These are phyloP conservation scores for Philotrypesis tridentata DNA, from an alignment of 1,140 invertebrate genomes.

Conservation along the genomic window DNA sequence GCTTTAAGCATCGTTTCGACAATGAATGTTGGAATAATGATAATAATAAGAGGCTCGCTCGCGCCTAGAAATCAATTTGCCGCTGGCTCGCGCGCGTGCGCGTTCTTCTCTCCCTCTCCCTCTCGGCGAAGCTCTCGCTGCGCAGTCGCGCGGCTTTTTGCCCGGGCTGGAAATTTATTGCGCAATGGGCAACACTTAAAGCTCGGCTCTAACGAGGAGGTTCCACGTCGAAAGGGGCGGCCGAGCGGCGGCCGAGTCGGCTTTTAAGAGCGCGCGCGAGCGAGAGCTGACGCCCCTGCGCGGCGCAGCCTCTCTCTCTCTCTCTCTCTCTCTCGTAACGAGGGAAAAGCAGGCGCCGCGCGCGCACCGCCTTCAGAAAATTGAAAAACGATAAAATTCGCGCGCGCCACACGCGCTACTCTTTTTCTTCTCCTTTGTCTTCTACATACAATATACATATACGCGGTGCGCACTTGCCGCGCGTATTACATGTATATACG, in stretches of 20 bases:
- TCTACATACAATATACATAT: background rate
- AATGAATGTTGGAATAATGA: slow-evolving; percentile 37
- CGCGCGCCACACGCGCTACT: background rate
- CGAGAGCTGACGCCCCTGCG: background rate
- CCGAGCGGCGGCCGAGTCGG: background rate
- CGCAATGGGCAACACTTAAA: slow-evolving; percentile 41
- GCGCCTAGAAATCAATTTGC: slow-evolving; percentile 45
- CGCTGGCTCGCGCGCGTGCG: background rate
- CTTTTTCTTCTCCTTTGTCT: background rate
- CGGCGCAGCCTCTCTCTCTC: too few species aligned
- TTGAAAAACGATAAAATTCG: slow-evolving; percentile 38
- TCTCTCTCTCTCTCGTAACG: too few species aligned
- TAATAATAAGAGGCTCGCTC: slow-evolving; percentile 26
- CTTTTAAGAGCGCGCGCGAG: slow-evolving; percentile 2
- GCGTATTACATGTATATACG: too few species aligned
- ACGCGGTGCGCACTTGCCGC: background rate
- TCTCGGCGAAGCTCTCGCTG: background rate
- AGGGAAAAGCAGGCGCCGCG: slow-evolving; percentile 31
- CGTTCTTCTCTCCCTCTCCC: background rate
- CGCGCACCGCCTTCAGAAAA: slow-evolving; percentile 4
- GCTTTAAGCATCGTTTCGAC: slow-evolving; percentile 26
- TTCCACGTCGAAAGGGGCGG: slow-evolving; percentile 20
- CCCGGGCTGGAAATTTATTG: slow-evolving; percentile 38
- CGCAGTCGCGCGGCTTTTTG: background rate
- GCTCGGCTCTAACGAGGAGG: slow-evolving; percentile 39